A percentile compares a stretch with the other conserved stretches of the same genome.
phyloP scores from a whole-genome alignment of 2,797 vertebrate genomes.

The Echiichthys vipera region DNA sequence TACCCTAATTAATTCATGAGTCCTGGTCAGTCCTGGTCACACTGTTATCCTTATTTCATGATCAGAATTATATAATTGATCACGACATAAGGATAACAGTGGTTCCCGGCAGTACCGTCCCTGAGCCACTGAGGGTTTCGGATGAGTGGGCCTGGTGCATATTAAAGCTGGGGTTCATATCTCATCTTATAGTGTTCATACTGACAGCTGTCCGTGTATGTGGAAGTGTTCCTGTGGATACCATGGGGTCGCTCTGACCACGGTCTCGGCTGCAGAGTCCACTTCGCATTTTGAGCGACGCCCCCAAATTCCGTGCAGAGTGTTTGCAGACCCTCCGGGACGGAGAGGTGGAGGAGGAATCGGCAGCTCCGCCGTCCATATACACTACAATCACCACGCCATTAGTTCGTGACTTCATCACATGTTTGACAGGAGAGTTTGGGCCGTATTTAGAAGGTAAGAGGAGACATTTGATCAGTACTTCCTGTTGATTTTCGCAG shows the following conservation, averaged over 20 bases:
- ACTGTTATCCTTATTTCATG: no score
- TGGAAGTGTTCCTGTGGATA: constrained; percentile 34
- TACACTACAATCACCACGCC: constrained; percentile 71
- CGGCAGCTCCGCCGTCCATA: constrained; percentile 82
- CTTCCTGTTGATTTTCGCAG: constrained; percentile 61
- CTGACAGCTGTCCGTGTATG: constrained; percentile 18
- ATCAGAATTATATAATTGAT: no score
- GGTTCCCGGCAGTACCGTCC: background rate
- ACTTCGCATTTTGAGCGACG: constrained; percentile 97
- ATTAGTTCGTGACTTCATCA: constrained; percentile 76
- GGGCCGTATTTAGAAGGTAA: constrained; percentile 65
- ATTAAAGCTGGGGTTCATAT: background rate
- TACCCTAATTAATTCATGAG: no score
- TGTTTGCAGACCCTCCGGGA: constrained; percentile 92
- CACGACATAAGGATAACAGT: background rate
- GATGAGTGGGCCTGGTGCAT: background rate
- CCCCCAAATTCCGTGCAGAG: constrained; percentile 93
- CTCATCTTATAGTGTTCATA: background rate
- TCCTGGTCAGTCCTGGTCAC: no score
- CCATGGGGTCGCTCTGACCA: constrained; percentile 70
- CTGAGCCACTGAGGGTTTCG: no score
- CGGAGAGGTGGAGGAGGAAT: constrained; percentile 93
- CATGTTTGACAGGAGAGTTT: constrained; percentile 67
- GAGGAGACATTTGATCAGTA: constrained; percentile 25
- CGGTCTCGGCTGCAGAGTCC: constrained; percentile 85